phyloP scores from a whole-genome alignment of 92 coral and sea anemone genomes.

The Diadumene lineata region DNA sequence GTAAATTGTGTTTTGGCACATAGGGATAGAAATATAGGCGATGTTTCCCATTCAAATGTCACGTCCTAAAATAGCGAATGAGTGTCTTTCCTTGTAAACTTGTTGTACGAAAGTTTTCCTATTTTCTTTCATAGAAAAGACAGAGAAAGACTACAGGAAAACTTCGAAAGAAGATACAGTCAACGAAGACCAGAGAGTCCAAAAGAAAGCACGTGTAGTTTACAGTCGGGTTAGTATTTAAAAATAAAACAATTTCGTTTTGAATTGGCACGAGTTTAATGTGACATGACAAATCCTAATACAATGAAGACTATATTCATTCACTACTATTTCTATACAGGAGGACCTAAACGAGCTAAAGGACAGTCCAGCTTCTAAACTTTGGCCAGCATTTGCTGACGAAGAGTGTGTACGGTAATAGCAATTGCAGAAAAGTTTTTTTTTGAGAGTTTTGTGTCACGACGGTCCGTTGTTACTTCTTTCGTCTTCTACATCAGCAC shows the following conservation, averaged over 20 bases:
- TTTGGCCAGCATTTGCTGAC: conserved; percentile 77
- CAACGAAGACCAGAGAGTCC: conserved; percentile 16
- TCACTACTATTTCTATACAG: conserved; percentile 27
- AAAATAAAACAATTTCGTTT: not conserved
- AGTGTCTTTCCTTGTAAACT: conserved; percentile 9
- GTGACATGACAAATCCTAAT: not conserved
- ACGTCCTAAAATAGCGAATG: conserved; percentile 43
- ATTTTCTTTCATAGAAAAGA: conserved; percentile 5
- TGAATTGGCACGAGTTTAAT: not conserved
- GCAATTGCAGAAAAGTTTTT: no score
- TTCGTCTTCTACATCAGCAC: no score
- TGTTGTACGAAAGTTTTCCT: not conserved
- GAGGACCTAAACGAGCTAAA: conserved; percentile 70
- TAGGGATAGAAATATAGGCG: conserved; percentile 14
- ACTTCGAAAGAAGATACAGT: conserved; percentile 28
- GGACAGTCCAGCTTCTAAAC: conserved; percentile 68
- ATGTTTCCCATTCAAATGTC: conserved; percentile 31
- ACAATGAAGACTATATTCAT: not conserved
- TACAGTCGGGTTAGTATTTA: conserved; percentile 46
- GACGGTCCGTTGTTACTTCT: no score
- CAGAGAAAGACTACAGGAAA: conserved; percentile 9
- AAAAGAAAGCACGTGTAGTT: conserved; percentile 60
- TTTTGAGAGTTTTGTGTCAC: no score
- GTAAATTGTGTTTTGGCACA: not conserved
- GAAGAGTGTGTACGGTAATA: conserved; percentile 77